Base-by-base conservation (phyloP, 1,140 invertebrate species). In the Bursaphelenchus mucronatus region DNA sequence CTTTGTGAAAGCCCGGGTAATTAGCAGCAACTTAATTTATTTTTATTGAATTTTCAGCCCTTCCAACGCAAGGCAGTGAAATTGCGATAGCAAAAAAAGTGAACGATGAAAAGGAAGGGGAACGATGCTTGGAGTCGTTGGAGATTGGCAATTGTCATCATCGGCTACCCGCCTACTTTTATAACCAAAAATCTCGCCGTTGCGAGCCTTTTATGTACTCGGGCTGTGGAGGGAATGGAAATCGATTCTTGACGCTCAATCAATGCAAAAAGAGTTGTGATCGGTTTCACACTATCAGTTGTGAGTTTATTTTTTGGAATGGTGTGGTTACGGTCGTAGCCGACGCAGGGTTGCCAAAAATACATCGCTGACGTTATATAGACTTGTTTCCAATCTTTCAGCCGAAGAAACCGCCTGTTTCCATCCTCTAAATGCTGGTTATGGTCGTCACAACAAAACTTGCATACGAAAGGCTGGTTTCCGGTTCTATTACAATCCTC, bases 141-240 rank as follows among this genome's bases (percentile, higher is more conserved):
- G 43, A 51, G 17, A 45, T 68, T 17, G 74, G 74, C 21, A 61
- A 58, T 44, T 75, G 74, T 46, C 43, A 58, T 59, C 64, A 75
- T 56, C 59, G 62, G 7, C 67, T 74, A 39, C 74, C 74, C n/a
- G 74, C 74, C 13, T 76, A 61, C 40, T 76, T 66, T 44, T 76
- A 76, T 50, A 76, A 76, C 46, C 43, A 56, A 30, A 15, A 45
- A 10, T 52, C 43, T 19, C 41, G 63, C 8, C 30, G 44, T 2
- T 78, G 76, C 51, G 63, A 74, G 19, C 71, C 76, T 6, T 79
- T 78, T 45, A 51, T 67, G 7, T 78, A 77, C 61, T 69, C 76
- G 10, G 77, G 77, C 40, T 78, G 76, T 55, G 63, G 64, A 13
- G 77, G 77, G 1, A 77, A 76, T 63, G 70, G 57, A 15, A 78